phyloP scores from a whole-genome alignment of 2,797 vertebrate species.

The Cynopterus sphinx region DNA sequence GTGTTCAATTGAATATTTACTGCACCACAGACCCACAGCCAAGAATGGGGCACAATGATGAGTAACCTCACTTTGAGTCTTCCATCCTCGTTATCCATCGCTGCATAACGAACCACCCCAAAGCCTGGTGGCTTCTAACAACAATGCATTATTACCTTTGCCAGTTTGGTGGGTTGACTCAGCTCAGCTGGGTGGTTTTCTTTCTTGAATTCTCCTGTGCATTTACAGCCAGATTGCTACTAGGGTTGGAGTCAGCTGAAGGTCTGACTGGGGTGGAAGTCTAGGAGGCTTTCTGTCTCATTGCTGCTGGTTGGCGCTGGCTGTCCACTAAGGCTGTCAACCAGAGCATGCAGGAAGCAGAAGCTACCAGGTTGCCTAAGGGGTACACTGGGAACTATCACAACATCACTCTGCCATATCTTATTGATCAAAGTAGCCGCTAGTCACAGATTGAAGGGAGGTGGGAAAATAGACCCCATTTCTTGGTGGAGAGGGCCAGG shows the following conservation, averaged over 20 bases:
- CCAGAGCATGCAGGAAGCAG: not conserved
- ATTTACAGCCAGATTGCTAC: not conserved
- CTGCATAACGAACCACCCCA: not conserved
- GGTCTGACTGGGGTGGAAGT: not conserved
- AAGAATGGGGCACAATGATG: not conserved
- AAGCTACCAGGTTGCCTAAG: not conserved
- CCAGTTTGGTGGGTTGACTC: not conserved
- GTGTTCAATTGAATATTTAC: accelerated
- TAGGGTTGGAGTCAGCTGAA: not conserved
- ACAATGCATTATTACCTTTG: not conserved
- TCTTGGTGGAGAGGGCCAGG: not conserved
- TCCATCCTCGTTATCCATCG: not conserved
- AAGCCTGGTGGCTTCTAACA: not conserved
- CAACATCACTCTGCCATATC: not conserved
- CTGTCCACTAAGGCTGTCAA: not conserved
- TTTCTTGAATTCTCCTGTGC: not conserved
- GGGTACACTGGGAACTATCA: not conserved
- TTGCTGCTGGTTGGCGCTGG: not conserved
- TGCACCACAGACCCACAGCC: not conserved
- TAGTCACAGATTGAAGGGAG: not conserved
- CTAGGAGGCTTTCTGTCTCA: not conserved
- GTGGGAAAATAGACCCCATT: not conserved
- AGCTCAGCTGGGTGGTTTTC: not conserved
- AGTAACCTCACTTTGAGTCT: not conserved
- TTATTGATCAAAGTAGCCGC: not conserved